Evolutionary conservation across 2,113 vertebrate genomes (phyloP).

Genomic region (Vombatus ursinus): DNA sequence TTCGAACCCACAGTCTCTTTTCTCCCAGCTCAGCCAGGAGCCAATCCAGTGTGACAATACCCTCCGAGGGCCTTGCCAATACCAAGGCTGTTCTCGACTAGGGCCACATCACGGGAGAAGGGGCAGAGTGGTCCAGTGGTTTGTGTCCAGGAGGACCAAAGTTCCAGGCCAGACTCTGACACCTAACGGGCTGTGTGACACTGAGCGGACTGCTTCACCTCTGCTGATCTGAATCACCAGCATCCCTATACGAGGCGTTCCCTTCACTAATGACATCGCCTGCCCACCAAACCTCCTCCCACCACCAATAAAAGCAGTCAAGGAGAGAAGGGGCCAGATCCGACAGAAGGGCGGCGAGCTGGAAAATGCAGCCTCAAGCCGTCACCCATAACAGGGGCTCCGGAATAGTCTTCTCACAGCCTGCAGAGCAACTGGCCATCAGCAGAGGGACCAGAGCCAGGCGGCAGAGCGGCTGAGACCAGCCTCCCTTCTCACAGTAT

Average conservation of each 20-base stretch:
- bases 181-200: too few relatives aligned
- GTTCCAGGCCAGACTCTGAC: not conserved
- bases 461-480: not conserved
- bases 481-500: not conserved
- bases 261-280: too few relatives aligned
- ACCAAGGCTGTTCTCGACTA: not conserved
- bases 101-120: accelerated
- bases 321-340: not conserved
- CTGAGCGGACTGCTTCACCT: not conserved
- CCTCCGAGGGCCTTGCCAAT: accelerated
- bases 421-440: not conserved
- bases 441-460: too few relatives aligned
- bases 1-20: too few relatives aligned
- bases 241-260: too few relatives aligned
- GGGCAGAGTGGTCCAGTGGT: too few relatives aligned
- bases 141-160: not conserved
- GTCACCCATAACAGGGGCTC: not conserved
- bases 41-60: not conserved
- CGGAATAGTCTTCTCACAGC: not conserved
- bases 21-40: not conserved
- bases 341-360: not conserved
- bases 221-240: too few relatives aligned
- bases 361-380: not conserved
- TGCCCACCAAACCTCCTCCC: too few relatives aligned
- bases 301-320: not conserved